Percentiles rank a stretch among this genome's conserved stretches.
Conservation (phyloP, 2,797 vertebrate genomes). For the Martes flavigula region DNA sequence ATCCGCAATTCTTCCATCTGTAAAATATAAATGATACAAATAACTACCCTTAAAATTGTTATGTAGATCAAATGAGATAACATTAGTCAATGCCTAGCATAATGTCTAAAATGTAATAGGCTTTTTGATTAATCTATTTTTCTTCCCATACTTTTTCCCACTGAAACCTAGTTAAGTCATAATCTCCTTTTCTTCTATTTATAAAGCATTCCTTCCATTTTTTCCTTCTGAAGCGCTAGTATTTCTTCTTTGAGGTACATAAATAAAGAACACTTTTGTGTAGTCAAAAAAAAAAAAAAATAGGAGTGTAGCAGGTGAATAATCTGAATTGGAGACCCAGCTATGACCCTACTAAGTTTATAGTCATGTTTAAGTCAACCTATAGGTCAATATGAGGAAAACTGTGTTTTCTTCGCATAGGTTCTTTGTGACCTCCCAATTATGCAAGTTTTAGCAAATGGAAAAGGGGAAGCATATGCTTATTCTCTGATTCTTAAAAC, state of each 20-base stretch:
- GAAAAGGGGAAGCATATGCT: neutral
- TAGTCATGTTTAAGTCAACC: neutral
- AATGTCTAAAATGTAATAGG: neutral
- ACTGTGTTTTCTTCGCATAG: neutral
- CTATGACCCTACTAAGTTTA: neutral
- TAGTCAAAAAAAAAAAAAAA: neutral
- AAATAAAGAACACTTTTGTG: neutral
- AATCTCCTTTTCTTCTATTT: neutral
- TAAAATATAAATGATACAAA: neutral
- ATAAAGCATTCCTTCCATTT: neutral
- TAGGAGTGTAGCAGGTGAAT: neutral
- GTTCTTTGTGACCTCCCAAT: neutral
- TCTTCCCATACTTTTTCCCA: neutral
- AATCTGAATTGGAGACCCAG: neutral
- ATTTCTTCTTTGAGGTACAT: neutral
- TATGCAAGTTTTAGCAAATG: neutral
- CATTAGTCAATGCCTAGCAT: neutral
- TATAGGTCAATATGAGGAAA: neutral
- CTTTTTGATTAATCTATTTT: neutral
- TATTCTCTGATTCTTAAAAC: neutral
- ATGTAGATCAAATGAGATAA: neutral
- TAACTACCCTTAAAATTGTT: neutral
- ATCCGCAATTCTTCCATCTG: neutral
- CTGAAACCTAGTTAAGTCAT: neutral
- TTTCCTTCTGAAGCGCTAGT: neutral